A percentile compares a stretch with the other conserved stretches of the same genome.
These are phyloP conservation scores for Platyscapa corneri DNA, from an alignment of 1,140 invertebrate species.

Conservation along the genomic window DNA sequence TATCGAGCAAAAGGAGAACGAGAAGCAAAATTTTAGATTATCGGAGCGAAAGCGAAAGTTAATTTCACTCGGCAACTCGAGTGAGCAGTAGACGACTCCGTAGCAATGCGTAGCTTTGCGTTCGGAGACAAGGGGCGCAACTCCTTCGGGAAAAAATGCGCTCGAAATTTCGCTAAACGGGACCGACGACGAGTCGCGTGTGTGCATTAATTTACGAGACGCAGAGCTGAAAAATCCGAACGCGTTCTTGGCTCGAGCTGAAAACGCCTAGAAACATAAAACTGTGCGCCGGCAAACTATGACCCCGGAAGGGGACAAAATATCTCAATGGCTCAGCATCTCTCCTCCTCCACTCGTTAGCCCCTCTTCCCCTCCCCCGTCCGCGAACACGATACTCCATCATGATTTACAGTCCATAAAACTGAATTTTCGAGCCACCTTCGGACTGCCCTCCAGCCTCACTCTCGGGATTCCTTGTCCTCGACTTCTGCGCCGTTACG, in stretches of 20 bases:
- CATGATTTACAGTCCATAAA: slow-evolving; percentile 53
- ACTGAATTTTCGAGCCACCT: slow-evolving; percentile 44
- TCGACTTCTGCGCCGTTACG: slow-evolving; percentile 28
- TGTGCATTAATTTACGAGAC: slow-evolving; percentile 22
- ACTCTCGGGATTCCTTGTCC: slow-evolving; percentile 1
- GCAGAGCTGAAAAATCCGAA: no score
- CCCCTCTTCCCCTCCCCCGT: not conserved
- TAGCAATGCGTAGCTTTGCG: not conserved
- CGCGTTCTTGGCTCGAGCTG: no score
- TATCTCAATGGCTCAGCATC: slow-evolving; percentile 45
- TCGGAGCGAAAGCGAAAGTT: not conserved
- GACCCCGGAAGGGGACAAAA: slow-evolving; percentile 51
- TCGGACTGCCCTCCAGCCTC: not conserved
- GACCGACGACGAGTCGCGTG: no score
- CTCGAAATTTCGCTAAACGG: not conserved
- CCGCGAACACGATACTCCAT: not conserved
- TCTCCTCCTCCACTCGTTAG: no score
- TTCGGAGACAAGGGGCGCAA: not conserved
- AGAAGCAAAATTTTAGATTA: no score
- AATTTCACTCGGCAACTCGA: not conserved
- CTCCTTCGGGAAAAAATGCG: not conserved
- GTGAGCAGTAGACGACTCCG: not conserved
- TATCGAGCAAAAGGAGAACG: no score
- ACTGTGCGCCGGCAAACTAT: slow-evolving; percentile 7
- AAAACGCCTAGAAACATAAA: slow-evolving; percentile 9